These are phyloP conservation scores for Drosophila atripex DNA, from an alignment of 2,888 invertebrate genomes.

Conservation along the genomic window DNA sequence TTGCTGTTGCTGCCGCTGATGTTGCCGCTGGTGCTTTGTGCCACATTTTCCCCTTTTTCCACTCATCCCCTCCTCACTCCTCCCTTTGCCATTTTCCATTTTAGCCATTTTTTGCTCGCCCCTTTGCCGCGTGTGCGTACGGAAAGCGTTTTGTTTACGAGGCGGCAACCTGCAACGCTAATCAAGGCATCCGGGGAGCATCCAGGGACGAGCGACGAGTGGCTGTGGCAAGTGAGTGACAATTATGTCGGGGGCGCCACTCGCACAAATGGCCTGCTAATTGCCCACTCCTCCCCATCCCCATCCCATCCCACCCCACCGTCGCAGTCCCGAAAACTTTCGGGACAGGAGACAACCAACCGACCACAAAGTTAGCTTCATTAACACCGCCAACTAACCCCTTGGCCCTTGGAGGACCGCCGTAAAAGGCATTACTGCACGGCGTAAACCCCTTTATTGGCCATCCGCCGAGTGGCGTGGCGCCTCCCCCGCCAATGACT, in stretches of 20 bases:
- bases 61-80: too few species aligned
- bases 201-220: background rate
- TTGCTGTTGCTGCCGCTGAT: background rate
- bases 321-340: background rate
- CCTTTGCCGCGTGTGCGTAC: constrained; percentile 11
- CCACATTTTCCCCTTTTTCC: constrained; percentile 33
- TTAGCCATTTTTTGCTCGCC: background rate
- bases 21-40: constrained; percentile 24
- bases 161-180: constrained; percentile 42
- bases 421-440: too few species aligned
- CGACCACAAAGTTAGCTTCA: background rate
- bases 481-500: too few species aligned
- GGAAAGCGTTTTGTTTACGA: constrained; percentile 13
- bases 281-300: constrained; percentile 51
- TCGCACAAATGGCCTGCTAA: constrained; percentile 64
- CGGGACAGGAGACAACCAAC: background rate
- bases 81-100: background rate
- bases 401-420: too few species aligned
- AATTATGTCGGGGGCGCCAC: constrained; percentile 47
- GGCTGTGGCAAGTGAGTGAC: constrained; percentile 14
- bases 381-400: background rate
- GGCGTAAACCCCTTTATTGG: too few species aligned
- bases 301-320: background rate
- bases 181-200: constrained; percentile 29
- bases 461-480: too few species aligned